Conservation (phyloP, 2,888 invertebrate genomes). For the Argyra leucocephala region DNA sequence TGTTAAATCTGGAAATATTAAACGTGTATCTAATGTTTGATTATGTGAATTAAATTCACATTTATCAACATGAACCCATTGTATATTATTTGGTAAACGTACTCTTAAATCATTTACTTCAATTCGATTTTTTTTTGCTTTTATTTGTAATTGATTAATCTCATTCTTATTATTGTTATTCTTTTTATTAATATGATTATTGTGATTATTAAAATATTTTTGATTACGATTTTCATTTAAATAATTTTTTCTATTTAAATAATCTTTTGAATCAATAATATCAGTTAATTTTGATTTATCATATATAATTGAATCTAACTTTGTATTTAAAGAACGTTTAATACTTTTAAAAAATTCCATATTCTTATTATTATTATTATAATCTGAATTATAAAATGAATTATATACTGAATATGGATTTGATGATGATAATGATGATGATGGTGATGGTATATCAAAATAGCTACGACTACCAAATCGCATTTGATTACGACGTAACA, state of each 20-base stretch:
- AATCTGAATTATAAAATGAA: conserved; percentile 32
- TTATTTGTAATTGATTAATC: background rate
- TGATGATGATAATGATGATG: too few species aligned
- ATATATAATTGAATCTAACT: conserved; percentile 12
- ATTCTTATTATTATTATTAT: conserved; percentile 29
- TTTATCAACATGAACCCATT: conserved; percentile 64
- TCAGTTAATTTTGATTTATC: background rate
- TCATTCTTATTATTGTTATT: background rate
- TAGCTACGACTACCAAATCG: conserved; percentile 33
- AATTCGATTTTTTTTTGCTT: background rate
- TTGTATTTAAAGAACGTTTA: background rate
- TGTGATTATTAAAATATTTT: background rate
- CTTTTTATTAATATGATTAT: background rate
- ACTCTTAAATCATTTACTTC: conserved; percentile 45
- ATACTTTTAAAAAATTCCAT: conserved; percentile 26
- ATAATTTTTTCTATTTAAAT: background rate
- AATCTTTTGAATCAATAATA: too few species aligned
- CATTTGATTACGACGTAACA: conserved; percentile 42
- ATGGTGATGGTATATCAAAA: conserved; percentile 31
- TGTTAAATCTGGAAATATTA: conserved; percentile 68
- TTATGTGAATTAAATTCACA: conserved; percentile 67
- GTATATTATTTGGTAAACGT: conserved; percentile 53
- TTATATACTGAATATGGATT: conserved; percentile 39
- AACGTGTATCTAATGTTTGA: conserved; percentile 63
- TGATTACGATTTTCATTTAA: background rate